Evolutionary conservation across 2,797 vertebrate species (phyloP).

Genomic region (Caiman crocodilus): DNA sequence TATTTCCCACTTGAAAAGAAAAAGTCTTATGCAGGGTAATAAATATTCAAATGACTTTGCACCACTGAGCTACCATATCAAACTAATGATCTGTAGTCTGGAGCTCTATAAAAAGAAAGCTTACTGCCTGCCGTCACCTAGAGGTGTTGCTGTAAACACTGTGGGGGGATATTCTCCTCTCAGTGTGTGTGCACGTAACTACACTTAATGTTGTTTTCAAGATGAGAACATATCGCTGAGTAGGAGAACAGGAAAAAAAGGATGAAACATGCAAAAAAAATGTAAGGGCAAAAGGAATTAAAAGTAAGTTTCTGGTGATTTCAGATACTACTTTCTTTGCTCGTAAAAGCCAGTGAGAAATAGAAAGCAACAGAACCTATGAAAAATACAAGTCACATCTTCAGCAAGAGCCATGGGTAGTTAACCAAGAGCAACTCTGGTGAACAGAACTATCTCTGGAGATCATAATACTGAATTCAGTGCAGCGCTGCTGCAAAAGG

Average conservation of each 20-base stretch:
- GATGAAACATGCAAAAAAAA: slow-evolving; percentile 54
- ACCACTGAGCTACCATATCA: slow-evolving; percentile 78
- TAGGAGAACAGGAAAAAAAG: slow-evolving; percentile 56
- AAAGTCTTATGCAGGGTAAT: slow-evolving; percentile 75
- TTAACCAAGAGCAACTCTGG: slow-evolving; percentile 27
- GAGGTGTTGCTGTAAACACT: slow-evolving; percentile 79
- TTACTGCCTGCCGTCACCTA: slow-evolving; percentile 77
- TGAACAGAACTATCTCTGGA: neutral
- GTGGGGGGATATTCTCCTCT: slow-evolving; percentile 73
- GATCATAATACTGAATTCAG: slow-evolving; percentile 10
- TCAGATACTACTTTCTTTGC: neutral
- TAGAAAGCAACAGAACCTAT: neutral
- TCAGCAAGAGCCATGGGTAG: neutral
- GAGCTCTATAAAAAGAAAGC: slow-evolving; percentile 77
- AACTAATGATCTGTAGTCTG: slow-evolving; percentile 80
- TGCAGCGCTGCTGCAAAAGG: slow-evolving; percentile 6
- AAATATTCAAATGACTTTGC: slow-evolving; percentile 75
- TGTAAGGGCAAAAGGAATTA: slow-evolving; percentile 23
- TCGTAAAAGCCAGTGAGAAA: neutral
- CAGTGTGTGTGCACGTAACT: slow-evolving; percentile 74
- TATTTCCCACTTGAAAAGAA: slow-evolving; percentile 79
- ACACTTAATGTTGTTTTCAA: slow-evolving; percentile 76
- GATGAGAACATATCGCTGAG: slow-evolving; percentile 74
- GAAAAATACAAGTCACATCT: neutral
- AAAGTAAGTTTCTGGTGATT: slow-evolving; percentile 40